These are phyloP conservation scores for Hydractinia echinata DNA, from an alignment of 30 jellyfish, hydroid and myxozoan species.

Conservation along the genomic window DNA sequence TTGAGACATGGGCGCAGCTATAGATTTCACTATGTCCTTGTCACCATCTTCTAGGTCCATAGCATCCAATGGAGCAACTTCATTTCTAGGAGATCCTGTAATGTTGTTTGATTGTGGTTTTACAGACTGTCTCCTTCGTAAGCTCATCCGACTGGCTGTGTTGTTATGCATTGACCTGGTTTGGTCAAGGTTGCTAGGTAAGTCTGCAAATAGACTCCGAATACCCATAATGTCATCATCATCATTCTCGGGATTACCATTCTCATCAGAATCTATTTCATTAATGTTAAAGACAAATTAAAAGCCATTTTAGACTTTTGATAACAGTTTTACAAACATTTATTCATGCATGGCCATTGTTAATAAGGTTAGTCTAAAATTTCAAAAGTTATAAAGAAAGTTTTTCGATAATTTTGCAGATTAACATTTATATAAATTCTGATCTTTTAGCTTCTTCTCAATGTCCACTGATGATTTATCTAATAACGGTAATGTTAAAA, in stretches of 20 bases:
- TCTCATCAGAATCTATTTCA: conserved; percentile 2
- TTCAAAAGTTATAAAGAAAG: too few relatives aligned
- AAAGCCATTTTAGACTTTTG: too few relatives aligned
- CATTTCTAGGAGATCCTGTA: not conserved
- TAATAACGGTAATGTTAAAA: too few relatives aligned
- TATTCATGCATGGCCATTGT: too few relatives aligned
- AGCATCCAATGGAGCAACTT: conserved; percentile 33
- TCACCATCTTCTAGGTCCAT: conserved; percentile 53
- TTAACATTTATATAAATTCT: too few relatives aligned
- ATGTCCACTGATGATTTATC: too few relatives aligned
- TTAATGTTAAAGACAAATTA: too few relatives aligned
- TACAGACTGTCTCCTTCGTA: conserved; percentile 19
- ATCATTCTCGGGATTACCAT: conserved; percentile 8
- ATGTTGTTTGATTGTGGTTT: not conserved
- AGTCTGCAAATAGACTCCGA: conserved; percentile 24
- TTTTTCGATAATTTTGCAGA: too few relatives aligned
- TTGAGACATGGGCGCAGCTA: conserved; percentile 77
- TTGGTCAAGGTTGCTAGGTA: conserved; percentile 33
- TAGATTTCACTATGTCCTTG: conserved; percentile 39
- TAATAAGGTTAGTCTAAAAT: too few relatives aligned
- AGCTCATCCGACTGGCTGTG: conserved; percentile 15
- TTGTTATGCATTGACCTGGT: conserved; percentile 14
- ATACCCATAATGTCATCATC: not conserved
- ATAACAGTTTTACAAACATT: too few relatives aligned
- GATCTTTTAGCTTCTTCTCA: too few relatives aligned